phyloP scores from a whole-genome alignment of 2,113 vertebrate species.

The Patagioenas fasciata region DNA sequence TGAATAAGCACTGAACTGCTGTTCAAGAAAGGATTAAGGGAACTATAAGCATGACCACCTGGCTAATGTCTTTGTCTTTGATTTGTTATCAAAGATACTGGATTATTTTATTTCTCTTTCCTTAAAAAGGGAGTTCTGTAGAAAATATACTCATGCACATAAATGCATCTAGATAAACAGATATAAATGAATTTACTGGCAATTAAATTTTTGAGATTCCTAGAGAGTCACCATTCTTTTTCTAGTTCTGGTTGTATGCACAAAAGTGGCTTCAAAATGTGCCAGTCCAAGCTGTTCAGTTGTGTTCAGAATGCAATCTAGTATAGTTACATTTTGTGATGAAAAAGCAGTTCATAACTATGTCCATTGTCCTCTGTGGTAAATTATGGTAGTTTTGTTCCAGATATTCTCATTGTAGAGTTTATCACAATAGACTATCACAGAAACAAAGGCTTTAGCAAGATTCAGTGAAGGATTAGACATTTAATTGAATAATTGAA shows the following conservation, averaged over 20 bases:
- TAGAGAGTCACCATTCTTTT: background rate
- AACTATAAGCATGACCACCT: background rate
- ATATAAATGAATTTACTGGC: background rate
- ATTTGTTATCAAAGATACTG: slow-evolving; percentile 12
- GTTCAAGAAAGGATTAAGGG: slow-evolving; percentile 8
- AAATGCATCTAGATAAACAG: background rate
- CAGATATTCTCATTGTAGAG: background rate
- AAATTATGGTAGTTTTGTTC: background rate
- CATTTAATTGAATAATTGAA: background rate
- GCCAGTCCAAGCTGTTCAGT: background rate
- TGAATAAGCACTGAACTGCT: background rate
- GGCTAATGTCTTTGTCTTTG: background rate
- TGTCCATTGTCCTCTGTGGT: background rate
- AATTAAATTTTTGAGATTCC: background rate
- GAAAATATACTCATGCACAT: background rate
- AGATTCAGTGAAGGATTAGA: background rate
- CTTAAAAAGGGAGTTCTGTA: background rate
- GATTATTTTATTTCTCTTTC: background rate
- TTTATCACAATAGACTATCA: background rate
- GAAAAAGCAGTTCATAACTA: background rate
- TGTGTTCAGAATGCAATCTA: background rate
- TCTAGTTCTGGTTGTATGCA: background rate
- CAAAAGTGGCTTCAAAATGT: background rate
- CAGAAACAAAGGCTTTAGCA: background rate
- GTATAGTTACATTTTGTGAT: fast-evolving